These are phyloP conservation scores for Isurus oxyrinchus DNA, from an alignment of 2,113 vertebrate species.

Conservation along the genomic window DNA sequence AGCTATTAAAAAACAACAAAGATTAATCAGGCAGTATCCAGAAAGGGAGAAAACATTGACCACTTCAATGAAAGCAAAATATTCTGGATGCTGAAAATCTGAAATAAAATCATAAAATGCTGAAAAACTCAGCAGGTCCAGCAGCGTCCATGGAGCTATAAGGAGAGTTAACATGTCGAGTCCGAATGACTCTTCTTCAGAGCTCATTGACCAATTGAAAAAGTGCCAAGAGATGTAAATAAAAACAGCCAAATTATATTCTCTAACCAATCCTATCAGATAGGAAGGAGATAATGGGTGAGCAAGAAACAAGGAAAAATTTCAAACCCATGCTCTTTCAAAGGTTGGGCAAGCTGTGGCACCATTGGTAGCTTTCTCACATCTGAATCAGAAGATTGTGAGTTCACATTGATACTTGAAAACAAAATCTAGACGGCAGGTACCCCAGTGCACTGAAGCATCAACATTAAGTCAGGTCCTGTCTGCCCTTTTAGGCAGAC, in stretches of 20 bases:
- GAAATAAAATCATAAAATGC: too few relatives aligned
- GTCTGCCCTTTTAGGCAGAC: too few relatives aligned
- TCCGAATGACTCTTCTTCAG: too few relatives aligned
- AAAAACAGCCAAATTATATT: neutral
- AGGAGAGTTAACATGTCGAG: too few relatives aligned
- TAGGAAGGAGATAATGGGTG: neutral
- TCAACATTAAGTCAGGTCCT: too few relatives aligned
- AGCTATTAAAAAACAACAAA: neutral
- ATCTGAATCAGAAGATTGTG: neutral
- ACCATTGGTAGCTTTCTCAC: neutral
- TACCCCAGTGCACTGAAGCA: neutral
- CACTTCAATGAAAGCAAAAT: neutral
- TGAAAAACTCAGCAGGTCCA: too few relatives aligned
- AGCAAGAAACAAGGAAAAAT: neutral
- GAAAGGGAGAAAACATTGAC: neutral
- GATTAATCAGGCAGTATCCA: neutral
- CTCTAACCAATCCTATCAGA: neutral
- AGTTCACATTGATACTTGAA: neutral
- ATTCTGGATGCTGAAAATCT: too few relatives aligned
- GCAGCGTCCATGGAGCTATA: too few relatives aligned
- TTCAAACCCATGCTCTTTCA: neutral
- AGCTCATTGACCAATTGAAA: neutral
- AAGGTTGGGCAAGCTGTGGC: neutral
- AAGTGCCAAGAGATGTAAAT: neutral
- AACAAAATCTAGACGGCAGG: neutral